Evolutionary conservation across 2,888 invertebrate genomes (phyloP).

Genomic region (Athetis lepigone): DNA sequence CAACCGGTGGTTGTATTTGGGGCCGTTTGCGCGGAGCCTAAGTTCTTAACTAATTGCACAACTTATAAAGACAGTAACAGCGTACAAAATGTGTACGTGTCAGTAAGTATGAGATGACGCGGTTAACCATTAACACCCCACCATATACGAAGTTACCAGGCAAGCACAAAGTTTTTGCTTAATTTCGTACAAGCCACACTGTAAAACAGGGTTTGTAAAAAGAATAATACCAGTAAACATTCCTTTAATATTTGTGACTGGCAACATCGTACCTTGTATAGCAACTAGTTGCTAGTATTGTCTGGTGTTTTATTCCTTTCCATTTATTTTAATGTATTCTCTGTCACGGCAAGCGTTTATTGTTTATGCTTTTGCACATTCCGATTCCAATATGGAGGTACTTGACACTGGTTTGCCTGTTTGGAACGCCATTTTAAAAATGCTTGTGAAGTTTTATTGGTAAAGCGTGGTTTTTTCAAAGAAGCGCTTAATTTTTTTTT

Average conservation of each 20-base stretch:
- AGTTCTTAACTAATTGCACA: no score
- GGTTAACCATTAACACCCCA: no score
- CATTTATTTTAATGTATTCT: constrained; percentile 72
- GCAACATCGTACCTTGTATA: constrained; percentile 54
- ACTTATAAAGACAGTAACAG: no score
- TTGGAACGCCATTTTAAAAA: constrained; percentile 15
- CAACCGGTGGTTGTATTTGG: no score
- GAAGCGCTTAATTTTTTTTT: no score
- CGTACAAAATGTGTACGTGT: no score
- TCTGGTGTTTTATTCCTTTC: constrained; percentile 52
- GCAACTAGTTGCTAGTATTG: constrained; percentile 34
- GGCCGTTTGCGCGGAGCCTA: no score
- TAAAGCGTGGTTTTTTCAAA: no score
- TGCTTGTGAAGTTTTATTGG: neutral
- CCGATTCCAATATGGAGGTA: constrained; percentile 68
- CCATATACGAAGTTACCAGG: no score
- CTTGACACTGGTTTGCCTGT: constrained; percentile 27
- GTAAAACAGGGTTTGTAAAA: constrained; percentile 2
- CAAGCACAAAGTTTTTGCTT: neutral
- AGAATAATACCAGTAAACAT: constrained; percentile 25
- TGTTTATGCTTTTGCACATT: constrained; percentile 70
- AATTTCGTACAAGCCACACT: neutral
- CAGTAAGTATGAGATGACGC: no score
- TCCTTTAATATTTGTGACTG: constrained; percentile 38
- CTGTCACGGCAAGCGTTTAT: constrained; percentile 70